Conservation (phyloP, 2,888 invertebrate species). For the Hypsopygia costalis region DNA sequence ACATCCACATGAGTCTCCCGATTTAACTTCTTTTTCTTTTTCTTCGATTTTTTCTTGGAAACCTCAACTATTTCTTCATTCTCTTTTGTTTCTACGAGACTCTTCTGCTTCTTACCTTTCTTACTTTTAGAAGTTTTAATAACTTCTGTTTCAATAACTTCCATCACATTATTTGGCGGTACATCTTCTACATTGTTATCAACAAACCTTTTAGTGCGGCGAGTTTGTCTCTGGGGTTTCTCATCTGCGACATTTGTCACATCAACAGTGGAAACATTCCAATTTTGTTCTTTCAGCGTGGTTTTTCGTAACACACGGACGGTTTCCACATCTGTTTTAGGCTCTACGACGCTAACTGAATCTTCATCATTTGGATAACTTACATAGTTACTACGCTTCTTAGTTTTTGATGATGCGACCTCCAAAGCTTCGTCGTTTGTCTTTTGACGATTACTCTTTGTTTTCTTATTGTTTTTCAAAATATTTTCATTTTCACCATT, state of each 20-base stretch:
- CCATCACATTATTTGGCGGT: conserved; percentile 5
- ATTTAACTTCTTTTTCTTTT: conserved; percentile 41
- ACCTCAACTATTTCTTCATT: conserved; percentile 8
- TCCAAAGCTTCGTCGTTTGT: conserved; percentile 34
- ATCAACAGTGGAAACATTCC: conserved; percentile 17
- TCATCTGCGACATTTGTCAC: conserved; percentile 15
- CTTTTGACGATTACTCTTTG: conserved; percentile 42
- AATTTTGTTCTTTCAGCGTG: conserved; percentile 45
- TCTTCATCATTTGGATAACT: conserved; percentile 51
- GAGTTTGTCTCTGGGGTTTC: conserved; percentile 33
- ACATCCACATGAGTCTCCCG: conserved; percentile 20
- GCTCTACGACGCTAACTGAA: conserved; percentile 11
- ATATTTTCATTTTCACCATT: conserved; percentile 22
- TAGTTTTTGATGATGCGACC: conserved; percentile 26
- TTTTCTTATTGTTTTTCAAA: conserved; percentile 43
- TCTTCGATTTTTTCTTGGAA: conserved; percentile 35
- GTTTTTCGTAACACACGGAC: conserved; percentile 32
- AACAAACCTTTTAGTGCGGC: conserved; percentile 35
- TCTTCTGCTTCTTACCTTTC: conserved; percentile 34
- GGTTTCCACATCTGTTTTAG: conserved; percentile 18
- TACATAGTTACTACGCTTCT: conserved; percentile 56
- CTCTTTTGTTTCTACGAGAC: not conserved
- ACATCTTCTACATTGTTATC: conserved; percentile 21
- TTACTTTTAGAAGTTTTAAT: conserved; percentile 23
- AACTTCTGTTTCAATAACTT: conserved; percentile 18